Evolutionary conservation across 35 echinoderm and acorn worm genomes (phyloP).

Genomic region (Ptychodera flava): DNA sequence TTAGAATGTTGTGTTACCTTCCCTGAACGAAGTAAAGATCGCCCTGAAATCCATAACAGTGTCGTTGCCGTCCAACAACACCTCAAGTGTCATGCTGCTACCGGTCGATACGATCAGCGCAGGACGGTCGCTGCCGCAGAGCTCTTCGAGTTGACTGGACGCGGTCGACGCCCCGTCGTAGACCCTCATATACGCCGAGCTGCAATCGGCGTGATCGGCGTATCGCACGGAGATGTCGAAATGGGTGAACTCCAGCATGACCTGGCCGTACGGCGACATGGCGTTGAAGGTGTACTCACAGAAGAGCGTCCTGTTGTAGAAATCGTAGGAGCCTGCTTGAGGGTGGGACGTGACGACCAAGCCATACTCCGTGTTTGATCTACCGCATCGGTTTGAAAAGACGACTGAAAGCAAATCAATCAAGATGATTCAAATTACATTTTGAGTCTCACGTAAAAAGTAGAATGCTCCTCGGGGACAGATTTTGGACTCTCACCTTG

Average conservation of each 20-base stretch:
- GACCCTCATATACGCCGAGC: slow-evolving; percentile 23
- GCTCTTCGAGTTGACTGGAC: slow-evolving; percentile 11
- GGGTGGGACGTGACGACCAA: not conserved
- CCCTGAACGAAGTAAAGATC: slow-evolving; percentile 34
- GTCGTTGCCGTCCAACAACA: slow-evolving; percentile 19
- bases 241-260: slow-evolving; percentile 53
- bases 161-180: slow-evolving; percentile 35
- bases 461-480: too few relatives aligned
- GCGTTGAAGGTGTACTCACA: slow-evolving; percentile 34
- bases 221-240: slow-evolving; percentile 46
- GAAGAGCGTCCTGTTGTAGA: slow-evolving; percentile 19
- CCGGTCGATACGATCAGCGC: slow-evolving; percentile 18
- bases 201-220: slow-evolving; percentile 3
- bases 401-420: not conserved
- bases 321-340: slow-evolving; percentile 8
- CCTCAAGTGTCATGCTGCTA: slow-evolving; percentile 26
- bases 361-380: not conserved
- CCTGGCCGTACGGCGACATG: slow-evolving; percentile 26
- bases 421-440: too few relatives aligned
- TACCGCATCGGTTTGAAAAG: slow-evolving; percentile 2
- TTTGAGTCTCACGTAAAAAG: too few relatives aligned
- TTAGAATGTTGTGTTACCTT: too few relatives aligned
- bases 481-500: too few relatives aligned
- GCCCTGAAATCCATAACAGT: slow-evolving; percentile 57
- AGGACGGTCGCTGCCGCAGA: slow-evolving; percentile 39